phyloP scores from a whole-genome alignment of 2,113 vertebrate genomes.

The Cranoglanis bouderius region DNA sequence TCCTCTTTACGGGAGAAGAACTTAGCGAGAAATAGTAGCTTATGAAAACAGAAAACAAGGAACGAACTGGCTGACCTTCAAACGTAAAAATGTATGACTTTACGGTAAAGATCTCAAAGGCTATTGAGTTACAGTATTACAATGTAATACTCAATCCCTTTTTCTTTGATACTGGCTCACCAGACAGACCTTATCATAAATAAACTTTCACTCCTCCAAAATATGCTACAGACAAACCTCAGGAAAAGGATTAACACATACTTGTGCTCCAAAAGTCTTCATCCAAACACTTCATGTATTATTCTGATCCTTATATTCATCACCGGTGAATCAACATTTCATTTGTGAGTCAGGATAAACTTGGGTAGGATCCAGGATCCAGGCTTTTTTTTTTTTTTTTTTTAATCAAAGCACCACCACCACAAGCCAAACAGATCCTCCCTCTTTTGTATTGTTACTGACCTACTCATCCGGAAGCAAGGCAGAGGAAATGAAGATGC shows the following conservation, averaged over 20 bases:
- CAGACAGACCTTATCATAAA: slow-evolving; percentile 41
- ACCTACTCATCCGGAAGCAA: slow-evolving; percentile 39
- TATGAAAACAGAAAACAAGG: slow-evolving; percentile 29
- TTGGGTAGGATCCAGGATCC: slow-evolving; percentile 13
- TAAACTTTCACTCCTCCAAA: slow-evolving; percentile 39
- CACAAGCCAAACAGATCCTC: slow-evolving; percentile 45
- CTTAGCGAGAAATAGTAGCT: slow-evolving; percentile 27
- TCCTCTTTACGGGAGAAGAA: not conserved
- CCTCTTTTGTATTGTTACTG: slow-evolving; percentile 39
- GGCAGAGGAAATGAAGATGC: slow-evolving; percentile 67
- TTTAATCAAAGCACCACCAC: slow-evolving; percentile 25
- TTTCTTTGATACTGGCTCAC: slow-evolving; percentile 35
- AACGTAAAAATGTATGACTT: slow-evolving; percentile 30
- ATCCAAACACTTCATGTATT: slow-evolving; percentile 37
- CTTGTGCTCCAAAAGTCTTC: slow-evolving; percentile 1
- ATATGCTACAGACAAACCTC: not conserved
- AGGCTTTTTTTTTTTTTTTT: not conserved
- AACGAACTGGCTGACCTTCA: slow-evolving; percentile 28
- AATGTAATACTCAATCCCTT: slow-evolving; percentile 5
- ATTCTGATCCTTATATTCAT: slow-evolving; percentile 36
- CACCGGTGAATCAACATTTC: slow-evolving; percentile 34
- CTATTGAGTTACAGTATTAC: slow-evolving; percentile 29
- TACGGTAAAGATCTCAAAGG: slow-evolving; percentile 17
- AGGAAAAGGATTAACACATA: slow-evolving; percentile 19
- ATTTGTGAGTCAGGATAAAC: slow-evolving; percentile 33